Base-by-base conservation (phyloP, 2,113 vertebrate species). In the Nyctereutes procyonoides region DNA sequence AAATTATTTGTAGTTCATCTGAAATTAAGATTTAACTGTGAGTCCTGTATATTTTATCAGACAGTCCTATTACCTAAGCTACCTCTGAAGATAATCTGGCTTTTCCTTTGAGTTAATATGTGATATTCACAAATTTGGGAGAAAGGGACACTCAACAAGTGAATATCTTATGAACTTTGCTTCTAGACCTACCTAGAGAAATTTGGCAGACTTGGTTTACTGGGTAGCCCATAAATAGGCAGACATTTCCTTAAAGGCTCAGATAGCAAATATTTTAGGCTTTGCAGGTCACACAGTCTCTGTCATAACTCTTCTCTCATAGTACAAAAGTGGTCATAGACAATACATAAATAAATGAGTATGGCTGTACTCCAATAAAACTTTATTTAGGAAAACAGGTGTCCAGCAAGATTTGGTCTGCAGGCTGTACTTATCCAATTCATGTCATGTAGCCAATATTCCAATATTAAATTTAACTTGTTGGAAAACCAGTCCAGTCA, bases 41-140 rank as follows among this genome's bases (percentile, higher is more conserved):
- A 8, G 24, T 65, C 63, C 20, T 87, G 5, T 82, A 26, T 71
- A 35, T 77, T 94, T 92, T 76, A 81, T 74, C 55, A 79, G 43
- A 3, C 28, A 91, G 22, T 13, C 38, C 17, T 95, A 38, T 51
- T 71, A 58, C 7, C 32, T 90, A 24, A 32, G 11, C 19, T 83
- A n/a, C 84, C 63, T 88, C 76, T 97, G 32, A 95, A 93, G 62
- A 88, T 71, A 77, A 85, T 88, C 30, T 91, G n/a, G 3, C 15
- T 48, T 95, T 88, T 92, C 28, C 15, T 84, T 14, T 94, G 43
- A 65, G 24, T 82, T 65, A 95, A 28, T 69, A 90, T 63, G 15
- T 60, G 12, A 80, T 43, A 90, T 92, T 96, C 79, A 94, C 8
- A 67, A 65, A 43, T 67, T 91, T 92, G 2, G 16, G 83, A 26